Evolutionary conservation across 2,113 vertebrate species (phyloP).

Genomic region (Struthio camelus): DNA sequence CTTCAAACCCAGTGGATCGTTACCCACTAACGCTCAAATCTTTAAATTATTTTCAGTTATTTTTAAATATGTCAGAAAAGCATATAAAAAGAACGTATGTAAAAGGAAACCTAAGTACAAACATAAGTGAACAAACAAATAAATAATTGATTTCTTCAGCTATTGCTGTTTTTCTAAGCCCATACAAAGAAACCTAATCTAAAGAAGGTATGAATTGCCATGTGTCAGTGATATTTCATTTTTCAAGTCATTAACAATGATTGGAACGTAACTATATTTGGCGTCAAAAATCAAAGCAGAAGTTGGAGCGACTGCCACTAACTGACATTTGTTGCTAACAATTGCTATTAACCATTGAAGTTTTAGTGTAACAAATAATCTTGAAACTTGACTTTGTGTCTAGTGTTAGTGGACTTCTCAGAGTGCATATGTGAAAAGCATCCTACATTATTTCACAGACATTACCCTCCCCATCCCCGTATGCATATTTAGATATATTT

Average conservation of each 20-base stretch:
- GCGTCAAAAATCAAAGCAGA: constrained; percentile 69
- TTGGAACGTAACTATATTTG: constrained; percentile 66
- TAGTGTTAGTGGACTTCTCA: constrained; percentile 59
- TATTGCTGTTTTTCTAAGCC: constrained; percentile 64
- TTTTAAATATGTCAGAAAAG: constrained; percentile 82
- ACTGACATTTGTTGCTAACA: constrained; percentile 40
- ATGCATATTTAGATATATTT: constrained; percentile 77
- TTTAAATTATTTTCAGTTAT: constrained; percentile 81
- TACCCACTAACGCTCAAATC: constrained; percentile 68
- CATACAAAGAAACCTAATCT: constrained; percentile 57
- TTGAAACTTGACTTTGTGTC: constrained; percentile 29
- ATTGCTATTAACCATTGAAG: constrained; percentile 23
- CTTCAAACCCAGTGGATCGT: constrained; percentile 77
- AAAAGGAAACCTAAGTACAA: constrained; percentile 77
- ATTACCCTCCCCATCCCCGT: constrained; percentile 72
- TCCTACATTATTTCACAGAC: constrained; percentile 72
- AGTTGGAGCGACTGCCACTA: constrained; percentile 57
- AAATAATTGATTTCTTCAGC: constrained; percentile 79
- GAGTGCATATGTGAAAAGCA: constrained; percentile 62
- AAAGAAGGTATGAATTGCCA: constrained; percentile 59
- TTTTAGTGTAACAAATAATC: constrained; percentile 55
- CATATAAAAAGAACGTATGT: constrained; percentile 84
- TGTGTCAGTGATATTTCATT: constrained; percentile 64
- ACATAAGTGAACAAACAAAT: constrained; percentile 76
- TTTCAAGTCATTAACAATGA: constrained; percentile 69